Evolutionary conservation across 2,113 vertebrate species (phyloP).

Genomic region (Gambusia affinis): DNA sequence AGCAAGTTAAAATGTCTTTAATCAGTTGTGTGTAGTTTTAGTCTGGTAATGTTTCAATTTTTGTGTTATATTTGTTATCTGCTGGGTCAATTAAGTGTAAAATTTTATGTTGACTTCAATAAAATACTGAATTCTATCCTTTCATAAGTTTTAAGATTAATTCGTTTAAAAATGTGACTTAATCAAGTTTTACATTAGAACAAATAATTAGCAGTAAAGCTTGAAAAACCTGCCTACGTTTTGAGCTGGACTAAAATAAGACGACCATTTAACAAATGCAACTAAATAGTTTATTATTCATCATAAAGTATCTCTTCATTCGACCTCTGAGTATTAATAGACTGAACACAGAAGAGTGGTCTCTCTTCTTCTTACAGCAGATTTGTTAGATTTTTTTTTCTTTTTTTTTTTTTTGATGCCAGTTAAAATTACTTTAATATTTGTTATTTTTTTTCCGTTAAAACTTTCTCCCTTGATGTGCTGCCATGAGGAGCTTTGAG

Average conservation of each 20-base stretch:
- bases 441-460: slow-evolving; percentile 31
- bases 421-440: slow-evolving; percentile 41
- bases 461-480: slow-evolving; percentile 27
- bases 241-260: not conserved
- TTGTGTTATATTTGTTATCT: not conserved
- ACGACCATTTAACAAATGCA: not conserved
- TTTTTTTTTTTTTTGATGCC: slow-evolving; percentile 5
- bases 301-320: not conserved
- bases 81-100: no score
- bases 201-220: not conserved
- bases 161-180: no score
- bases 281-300: not conserved
- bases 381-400: no score
- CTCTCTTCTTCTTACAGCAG: not conserved
- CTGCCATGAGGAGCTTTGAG: slow-evolving; percentile 60
- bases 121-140: not conserved
- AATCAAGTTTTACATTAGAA: not conserved
- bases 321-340: not conserved
- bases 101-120: no score
- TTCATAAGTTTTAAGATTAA: not conserved
- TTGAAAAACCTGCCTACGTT: not conserved
- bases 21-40: not conserved
- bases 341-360: not conserved
- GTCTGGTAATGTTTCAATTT: not conserved
- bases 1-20: not conserved